Conservation (phyloP, 2,113 vertebrate genomes). For the Carlito syrichta region DNA sequence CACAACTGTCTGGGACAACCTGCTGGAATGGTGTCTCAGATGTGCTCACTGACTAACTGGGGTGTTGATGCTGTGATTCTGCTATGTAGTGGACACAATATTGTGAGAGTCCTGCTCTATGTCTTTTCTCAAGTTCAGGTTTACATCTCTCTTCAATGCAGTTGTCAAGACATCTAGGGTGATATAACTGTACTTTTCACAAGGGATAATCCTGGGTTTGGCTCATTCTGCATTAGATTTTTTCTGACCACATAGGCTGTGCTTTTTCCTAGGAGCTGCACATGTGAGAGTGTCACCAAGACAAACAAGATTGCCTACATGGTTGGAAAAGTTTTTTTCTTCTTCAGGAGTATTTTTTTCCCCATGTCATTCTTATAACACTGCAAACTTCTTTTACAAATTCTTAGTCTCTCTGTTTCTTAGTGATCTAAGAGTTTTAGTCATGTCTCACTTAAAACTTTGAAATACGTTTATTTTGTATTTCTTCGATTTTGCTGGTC, state of each 20-base stretch:
- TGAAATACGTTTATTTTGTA: background rate
- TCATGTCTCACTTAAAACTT: background rate
- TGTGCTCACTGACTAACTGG: background rate
- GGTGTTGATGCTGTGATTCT: background rate
- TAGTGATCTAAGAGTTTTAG: background rate
- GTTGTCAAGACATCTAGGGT: background rate
- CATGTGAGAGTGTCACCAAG: background rate
- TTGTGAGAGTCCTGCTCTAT: too few species aligned
- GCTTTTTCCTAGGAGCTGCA: background rate
- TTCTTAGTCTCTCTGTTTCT: background rate
- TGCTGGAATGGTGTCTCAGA: background rate
- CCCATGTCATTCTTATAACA: background rate
- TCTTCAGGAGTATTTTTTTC: background rate
- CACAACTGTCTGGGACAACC: background rate
- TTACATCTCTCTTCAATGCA: rapidly evolving
- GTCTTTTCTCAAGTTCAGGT: background rate
- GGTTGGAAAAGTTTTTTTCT: background rate
- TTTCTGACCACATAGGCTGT: background rate
- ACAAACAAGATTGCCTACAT: background rate
- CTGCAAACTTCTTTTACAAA: background rate
- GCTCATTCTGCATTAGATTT: background rate
- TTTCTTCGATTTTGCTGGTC: background rate
- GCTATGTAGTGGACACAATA: rapidly evolving
- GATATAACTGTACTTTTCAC: background rate
- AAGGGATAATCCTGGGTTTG: background rate